These are phyloP conservation scores for Egretta garzetta DNA, from an alignment of 2,113 vertebrate species.

Conservation along the genomic window DNA sequence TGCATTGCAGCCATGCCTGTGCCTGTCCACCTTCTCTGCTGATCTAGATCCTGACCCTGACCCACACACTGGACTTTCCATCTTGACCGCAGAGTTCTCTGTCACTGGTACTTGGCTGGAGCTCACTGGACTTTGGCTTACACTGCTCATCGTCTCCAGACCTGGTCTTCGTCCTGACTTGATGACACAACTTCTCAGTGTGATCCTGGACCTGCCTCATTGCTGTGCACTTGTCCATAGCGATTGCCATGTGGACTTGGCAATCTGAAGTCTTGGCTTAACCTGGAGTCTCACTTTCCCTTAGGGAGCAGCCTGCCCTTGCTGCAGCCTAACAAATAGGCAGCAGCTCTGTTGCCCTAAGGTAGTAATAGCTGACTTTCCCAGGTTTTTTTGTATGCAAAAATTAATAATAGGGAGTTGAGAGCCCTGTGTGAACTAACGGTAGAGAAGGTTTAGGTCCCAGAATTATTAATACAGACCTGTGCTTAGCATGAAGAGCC, in stretches of 20 bases:
- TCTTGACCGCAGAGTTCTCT: background rate
- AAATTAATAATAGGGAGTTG: background rate
- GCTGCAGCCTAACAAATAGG: background rate
- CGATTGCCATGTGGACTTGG: background rate
- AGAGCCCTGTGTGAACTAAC: background rate
- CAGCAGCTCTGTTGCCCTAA: background rate
- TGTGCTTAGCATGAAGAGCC: background rate
- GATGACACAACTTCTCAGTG: background rate
- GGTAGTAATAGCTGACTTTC: background rate
- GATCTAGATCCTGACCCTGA: background rate
- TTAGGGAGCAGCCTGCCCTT: background rate
- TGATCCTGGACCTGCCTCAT: background rate
- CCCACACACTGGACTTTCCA: background rate
- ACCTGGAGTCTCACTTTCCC: background rate
- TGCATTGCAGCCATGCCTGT: background rate
- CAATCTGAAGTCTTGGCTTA: background rate
- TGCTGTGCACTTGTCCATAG: background rate
- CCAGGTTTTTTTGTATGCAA: background rate
- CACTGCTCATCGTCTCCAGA: background rate
- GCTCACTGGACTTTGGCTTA: background rate
- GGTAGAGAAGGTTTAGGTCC: background rate
- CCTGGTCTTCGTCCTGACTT: background rate
- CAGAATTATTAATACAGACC: background rate
- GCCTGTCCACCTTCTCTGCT: background rate
- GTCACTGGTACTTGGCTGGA: background rate